Base-by-base conservation (phyloP, 2,888 invertebrate species). In the Plebejus argus region DNA sequence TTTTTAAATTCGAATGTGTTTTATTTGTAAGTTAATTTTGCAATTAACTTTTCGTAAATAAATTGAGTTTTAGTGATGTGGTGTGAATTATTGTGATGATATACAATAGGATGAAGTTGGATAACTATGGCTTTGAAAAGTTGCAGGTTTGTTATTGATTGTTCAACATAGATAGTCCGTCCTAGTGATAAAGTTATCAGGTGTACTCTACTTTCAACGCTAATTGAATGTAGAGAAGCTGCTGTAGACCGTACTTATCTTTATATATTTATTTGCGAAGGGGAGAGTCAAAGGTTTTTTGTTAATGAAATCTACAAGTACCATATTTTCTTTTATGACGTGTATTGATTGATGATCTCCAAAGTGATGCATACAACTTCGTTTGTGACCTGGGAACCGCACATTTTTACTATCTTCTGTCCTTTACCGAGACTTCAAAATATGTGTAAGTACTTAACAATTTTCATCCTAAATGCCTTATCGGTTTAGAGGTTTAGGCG, bases 101-200 rank as follows among this genome's bases (percentile, higher is more conserved):
- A 78, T 74, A 76, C 77, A 76, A 79, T 74, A 80, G 79, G 78
- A 94, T 94, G 94, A 94, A 93, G 89, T 85, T 94, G 89, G 93
- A 94, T 88, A 94, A 93, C 84, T 90, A 90, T 86, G 91, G 92
- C 86, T 92, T 92, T 85, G 92, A 93, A 84, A 92, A 92, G 83
- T 85, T 93, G 83, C 92, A 93, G 92, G 94, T 93, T 79, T 49
- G 83, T 78, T 70, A 56, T 61, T 77, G 75, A 58, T 76, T 39
- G 18, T 76, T 12, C 3, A 56, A 45, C 35, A 18, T 72, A 45
- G 39, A 23, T n/a, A 39, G 28, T 23, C 20, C 23, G 23, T 10
- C 18, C 66, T 20, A 23, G 20, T 23, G 61, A 61, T 12, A 28
- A 61, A 66, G 28, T 33, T 66, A 33, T 66, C 66, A 66, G 28